Conservation (phyloP, 2,888 invertebrate species). For the Odontomyia ornata region DNA sequence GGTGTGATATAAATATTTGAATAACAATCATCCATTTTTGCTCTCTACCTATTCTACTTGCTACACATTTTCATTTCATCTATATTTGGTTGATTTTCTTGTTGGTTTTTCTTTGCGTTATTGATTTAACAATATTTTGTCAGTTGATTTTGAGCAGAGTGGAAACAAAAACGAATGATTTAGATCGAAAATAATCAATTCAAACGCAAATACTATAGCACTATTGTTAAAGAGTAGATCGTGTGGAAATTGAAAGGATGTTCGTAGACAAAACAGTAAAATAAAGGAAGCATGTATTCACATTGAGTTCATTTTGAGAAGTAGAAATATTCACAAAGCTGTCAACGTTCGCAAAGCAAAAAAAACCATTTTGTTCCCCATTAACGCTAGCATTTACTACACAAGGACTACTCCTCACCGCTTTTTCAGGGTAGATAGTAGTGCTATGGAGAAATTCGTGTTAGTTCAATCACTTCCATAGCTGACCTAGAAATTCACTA, state of each 20-base stretch:
- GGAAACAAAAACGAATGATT: background rate
- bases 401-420: background rate
- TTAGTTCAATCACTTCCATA: background rate
- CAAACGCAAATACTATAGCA: too few relatives aligned
- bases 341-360: too few relatives aligned
- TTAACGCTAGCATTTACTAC: background rate
- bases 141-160: constrained; percentile 2
- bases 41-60: constrained; percentile 43
- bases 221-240: too few relatives aligned
- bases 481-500: constrained; percentile 1
- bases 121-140: constrained; percentile 35
- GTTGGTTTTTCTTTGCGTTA: constrained; percentile 44
- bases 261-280: too few relatives aligned
- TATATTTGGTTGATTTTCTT: constrained; percentile 41
- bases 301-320: background rate
- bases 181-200: too few relatives aligned
- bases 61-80: constrained; percentile 45
- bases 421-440: background rate
- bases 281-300: constrained; percentile 3
- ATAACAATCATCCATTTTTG: constrained; percentile 48
- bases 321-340: too few relatives aligned
- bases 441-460: background rate
- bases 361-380: too few relatives aligned
- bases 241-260: too few relatives aligned
- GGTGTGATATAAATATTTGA: constrained; percentile 55